A percentile compares a stretch with the other conserved stretches of the same genome.
phyloP scores from a whole-genome alignment of 2,113 vertebrate species.

The Solenodon paradoxus region DNA sequence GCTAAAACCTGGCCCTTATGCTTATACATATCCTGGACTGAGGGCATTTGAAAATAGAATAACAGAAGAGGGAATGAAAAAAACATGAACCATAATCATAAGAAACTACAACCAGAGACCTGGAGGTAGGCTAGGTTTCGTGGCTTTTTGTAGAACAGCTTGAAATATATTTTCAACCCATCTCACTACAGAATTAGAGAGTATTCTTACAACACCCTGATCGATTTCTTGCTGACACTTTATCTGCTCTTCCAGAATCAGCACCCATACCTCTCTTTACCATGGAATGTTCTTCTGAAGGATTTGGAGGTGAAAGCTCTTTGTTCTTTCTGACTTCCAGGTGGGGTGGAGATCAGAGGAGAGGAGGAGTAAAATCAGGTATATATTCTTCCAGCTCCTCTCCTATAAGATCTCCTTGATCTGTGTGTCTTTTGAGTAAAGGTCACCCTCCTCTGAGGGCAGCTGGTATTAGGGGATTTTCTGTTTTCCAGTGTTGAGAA shows the following conservation, averaged over 20 bases:
- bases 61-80: conserved; percentile 3
- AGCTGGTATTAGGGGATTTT: not conserved
- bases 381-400: not conserved
- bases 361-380: not conserved
- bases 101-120: not conserved
- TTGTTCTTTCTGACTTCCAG: not conserved
- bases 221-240: not conserved
- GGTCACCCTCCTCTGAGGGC: not conserved
- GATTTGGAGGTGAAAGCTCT: rapidly evolving
- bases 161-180: not conserved
- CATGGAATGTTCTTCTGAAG: not conserved
- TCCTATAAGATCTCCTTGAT: not conserved
- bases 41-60: not conserved
- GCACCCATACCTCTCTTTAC: not conserved
- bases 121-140: not conserved
- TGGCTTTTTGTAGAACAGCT: not conserved
- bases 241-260: not conserved
- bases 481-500: not conserved
- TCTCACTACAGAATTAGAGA: not conserved
- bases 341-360: not conserved
- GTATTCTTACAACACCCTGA: not conserved
- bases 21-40: not conserved
- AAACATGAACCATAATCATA: not conserved
- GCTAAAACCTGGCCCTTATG: not conserved
- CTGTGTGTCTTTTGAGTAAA: not conserved